Conservation (phyloP, 53 echinoderm and acorn worm species). For the Mesocentrotus franciscanus region DNA sequence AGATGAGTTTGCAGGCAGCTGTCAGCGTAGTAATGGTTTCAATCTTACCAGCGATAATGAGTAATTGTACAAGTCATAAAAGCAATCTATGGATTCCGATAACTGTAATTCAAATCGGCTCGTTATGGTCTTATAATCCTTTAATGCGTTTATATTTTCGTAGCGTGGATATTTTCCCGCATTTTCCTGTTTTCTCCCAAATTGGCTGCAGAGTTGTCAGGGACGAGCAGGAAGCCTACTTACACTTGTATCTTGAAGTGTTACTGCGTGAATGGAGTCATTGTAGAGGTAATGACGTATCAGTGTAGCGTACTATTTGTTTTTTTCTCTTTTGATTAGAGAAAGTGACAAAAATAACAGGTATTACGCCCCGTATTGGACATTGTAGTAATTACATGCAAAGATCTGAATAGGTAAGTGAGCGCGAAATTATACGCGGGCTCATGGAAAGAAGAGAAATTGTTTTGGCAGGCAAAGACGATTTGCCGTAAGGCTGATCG, state of each 20-base stretch:
- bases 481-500: neutral
- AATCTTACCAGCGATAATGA: neutral
- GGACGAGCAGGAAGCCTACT: neutral
- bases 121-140: neutral
- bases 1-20: neutral
- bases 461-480: neutral
- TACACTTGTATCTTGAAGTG: neutral
- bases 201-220: neutral
- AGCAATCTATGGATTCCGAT: neutral
- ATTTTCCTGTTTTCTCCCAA: too few relatives aligned
- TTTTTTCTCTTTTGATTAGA: neutral
- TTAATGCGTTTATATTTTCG: neutral
- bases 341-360: conserved; percentile 16
- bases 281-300: conserved; percentile 23
- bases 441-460: neutral
- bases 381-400: neutral
- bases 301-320: neutral
- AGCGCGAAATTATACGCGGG: neutral
- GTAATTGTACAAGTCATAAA: neutral
- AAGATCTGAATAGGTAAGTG: neutral
- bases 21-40: neutral
- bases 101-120: neutral
- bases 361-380: neutral
- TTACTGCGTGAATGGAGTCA: neutral
- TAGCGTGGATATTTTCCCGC: neutral